Evolutionary conservation across 2,888 invertebrate genomes (phyloP).

Genomic region (Mythimna albipuncta): DNA sequence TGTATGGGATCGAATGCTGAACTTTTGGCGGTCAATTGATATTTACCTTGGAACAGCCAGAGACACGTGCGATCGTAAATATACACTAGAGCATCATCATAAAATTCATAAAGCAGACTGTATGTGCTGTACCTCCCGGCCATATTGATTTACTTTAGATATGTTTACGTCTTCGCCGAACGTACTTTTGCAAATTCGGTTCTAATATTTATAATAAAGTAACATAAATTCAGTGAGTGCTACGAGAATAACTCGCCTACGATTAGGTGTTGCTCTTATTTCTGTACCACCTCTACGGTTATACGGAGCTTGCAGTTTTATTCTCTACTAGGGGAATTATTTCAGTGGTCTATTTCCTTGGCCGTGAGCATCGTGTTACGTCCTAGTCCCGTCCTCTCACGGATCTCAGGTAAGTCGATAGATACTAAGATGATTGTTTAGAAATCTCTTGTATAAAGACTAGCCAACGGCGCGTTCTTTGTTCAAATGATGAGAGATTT

Average conservation of each 20-base stretch:
- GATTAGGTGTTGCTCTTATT: constrained; percentile 67
- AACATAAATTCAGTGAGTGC: constrained; percentile 73
- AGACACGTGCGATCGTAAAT: constrained; percentile 73
- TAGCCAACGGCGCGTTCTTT: constrained; percentile 34
- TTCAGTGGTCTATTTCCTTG: constrained; percentile 61
- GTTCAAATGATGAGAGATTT: constrained; percentile 33
- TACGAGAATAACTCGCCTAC: constrained; percentile 72
- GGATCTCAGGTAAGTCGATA: constrained; percentile 70
- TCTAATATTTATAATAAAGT: constrained; percentile 79
- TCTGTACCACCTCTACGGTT: constrained; percentile 60
- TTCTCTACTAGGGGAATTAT: constrained; percentile 61
- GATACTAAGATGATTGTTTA: constrained; percentile 54
- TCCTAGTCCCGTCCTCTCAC: constrained; percentile 63
- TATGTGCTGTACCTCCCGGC: constrained; percentile 72
- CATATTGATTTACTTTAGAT: constrained; percentile 85
- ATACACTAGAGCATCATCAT: constrained; percentile 82
- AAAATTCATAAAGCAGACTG: constrained; percentile 84
- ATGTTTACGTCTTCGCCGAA: constrained; percentile 83
- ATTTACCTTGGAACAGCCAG: constrained; percentile 43
- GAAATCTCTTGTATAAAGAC: constrained; percentile 44
- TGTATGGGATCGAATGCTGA: neutral
- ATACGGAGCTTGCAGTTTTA: constrained; percentile 59
- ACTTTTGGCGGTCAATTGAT: constrained; percentile 28
- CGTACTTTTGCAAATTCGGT: constrained; percentile 81
- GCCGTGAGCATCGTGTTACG: constrained; percentile 66